These are phyloP conservation scores for Halcyon senegalensis DNA, from an alignment of 2,113 vertebrate genomes.

Conservation along the genomic window DNA sequence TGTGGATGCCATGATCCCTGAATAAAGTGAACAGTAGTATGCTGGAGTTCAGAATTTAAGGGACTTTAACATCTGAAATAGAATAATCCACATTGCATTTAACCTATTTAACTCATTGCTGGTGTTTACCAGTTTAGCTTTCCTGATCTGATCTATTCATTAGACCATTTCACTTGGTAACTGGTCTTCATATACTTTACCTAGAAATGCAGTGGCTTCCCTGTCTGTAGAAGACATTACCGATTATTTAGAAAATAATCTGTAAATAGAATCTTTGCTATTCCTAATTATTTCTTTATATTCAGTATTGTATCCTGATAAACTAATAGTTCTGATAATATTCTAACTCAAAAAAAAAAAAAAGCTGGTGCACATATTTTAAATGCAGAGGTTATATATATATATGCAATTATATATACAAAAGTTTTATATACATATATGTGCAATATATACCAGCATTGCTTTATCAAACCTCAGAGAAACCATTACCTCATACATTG, in stretches of 20 bases:
- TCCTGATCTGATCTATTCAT: not conserved
- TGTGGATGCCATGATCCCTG: not conserved
- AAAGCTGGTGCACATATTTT: not conserved
- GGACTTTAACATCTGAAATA: not conserved
- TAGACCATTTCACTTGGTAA: not conserved
- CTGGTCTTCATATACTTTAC: not conserved
- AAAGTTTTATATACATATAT: too few species aligned
- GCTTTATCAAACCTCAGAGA: not conserved
- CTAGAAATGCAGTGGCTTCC: not conserved
- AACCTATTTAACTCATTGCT: not conserved
- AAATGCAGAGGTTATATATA: too few species aligned
- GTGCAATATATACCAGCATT: not conserved
- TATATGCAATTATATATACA: too few species aligned
- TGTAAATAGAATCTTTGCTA: not conserved
- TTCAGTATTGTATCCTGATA: not conserved
- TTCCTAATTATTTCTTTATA: not conserved
- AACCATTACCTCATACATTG: not conserved
- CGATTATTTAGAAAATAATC: not conserved
- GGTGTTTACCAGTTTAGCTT: not conserved
- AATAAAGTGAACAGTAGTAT: not conserved
- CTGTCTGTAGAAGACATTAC: not conserved
- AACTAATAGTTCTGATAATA: not conserved
- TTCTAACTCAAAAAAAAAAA: not conserved
- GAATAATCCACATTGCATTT: not conserved
- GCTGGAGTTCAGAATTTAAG: not conserved